These are phyloP conservation scores for Pollenia labialis DNA, from an alignment of 2,888 invertebrate species.

Conservation along the genomic window DNA sequence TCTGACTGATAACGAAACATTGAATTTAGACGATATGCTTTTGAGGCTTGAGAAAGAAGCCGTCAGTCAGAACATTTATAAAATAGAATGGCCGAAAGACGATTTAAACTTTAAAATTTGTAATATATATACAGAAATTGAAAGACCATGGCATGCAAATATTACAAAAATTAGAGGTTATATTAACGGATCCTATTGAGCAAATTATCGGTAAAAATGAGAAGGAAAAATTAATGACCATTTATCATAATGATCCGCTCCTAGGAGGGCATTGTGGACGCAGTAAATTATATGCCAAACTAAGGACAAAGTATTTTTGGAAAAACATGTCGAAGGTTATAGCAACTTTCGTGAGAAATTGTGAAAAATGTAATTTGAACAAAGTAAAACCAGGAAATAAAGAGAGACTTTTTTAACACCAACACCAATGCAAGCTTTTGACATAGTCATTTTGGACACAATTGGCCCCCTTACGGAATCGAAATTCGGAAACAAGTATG, in stretches of 20 bases:
- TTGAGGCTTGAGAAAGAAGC: too few species aligned
- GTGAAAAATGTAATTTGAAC: too few species aligned
- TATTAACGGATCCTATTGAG: slow-evolving; percentile 38
- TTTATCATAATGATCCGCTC: slow-evolving; percentile 49
- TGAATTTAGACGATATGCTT: slow-evolving; percentile 9
- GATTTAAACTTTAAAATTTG: slow-evolving; percentile 35
- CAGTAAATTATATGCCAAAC: not conserved
- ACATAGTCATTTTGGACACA: too few species aligned
- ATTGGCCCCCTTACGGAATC: too few species aligned
- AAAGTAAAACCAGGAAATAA: too few species aligned
- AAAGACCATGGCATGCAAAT: slow-evolving; percentile 21
- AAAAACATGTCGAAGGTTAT: too few species aligned
- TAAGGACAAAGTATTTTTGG: too few species aligned
- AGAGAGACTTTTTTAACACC: too few species aligned
- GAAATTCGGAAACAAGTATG: too few species aligned
- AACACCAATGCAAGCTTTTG: too few species aligned
- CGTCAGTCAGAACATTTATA: slow-evolving; percentile 28
- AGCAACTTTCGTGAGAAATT: too few species aligned
- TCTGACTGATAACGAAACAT: slow-evolving; percentile 55
- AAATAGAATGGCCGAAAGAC: slow-evolving; percentile 43
- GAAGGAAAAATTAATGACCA: slow-evolving; percentile 28
- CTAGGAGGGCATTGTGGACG: slow-evolving; percentile 36
- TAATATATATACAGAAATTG: slow-evolving; percentile 2
- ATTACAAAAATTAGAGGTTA: slow-evolving; percentile 17
- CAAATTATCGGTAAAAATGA: slow-evolving; percentile 32